Base-by-base conservation (phyloP, 2,888 invertebrate species). In the Tridacna crocea region DNA sequence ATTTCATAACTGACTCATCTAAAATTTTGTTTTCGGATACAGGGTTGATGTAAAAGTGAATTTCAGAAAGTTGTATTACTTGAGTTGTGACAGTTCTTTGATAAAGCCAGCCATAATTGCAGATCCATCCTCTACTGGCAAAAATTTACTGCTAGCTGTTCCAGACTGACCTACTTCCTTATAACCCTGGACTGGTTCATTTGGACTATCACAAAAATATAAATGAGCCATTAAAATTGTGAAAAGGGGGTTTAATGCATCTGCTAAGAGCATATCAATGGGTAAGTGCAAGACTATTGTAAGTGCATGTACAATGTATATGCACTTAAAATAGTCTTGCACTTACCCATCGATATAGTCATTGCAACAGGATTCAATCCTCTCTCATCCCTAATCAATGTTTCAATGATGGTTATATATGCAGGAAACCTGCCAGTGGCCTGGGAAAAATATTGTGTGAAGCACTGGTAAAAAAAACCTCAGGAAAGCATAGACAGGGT, bases 31-130 rank as follows among this genome's bases (percentile, higher is more conserved):
- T n/a, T 2, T 15, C 13, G 1, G n/a, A 10, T 22, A 4, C 1
- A 63, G 22, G 10, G 24, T 22, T 13, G 22, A 6, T 19, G 13
- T 15, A 63, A 15, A 22, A 19, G n/a, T 63, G 13, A 63, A 22
- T 15, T 8, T n/a, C 2, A 13, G 3, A 63, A 22, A 24, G n/a
- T 15, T 19, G 4, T 10, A 22, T 68, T 68, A 68, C 68, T 68
- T 68, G 22, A 68, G 46, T 12, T 47, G 26, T 6, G 68, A 46
- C 2, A 68, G 68, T n/a, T 68, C 68, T 11, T 47, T 68, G 12
- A 68, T 68, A 68, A 68, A 68, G 15, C 68, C 68, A 26, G 19
- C 27, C 11, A 68, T 68, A n/a, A 68, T 68, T 46, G 68, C 22
- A 47, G 68, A 68, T 6, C 68, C 68, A 27, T 68, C 68, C 36